Evolutionary conservation across 2,113 vertebrate species (phyloP).

Genomic region (Colistium nudipinnis): DNA sequence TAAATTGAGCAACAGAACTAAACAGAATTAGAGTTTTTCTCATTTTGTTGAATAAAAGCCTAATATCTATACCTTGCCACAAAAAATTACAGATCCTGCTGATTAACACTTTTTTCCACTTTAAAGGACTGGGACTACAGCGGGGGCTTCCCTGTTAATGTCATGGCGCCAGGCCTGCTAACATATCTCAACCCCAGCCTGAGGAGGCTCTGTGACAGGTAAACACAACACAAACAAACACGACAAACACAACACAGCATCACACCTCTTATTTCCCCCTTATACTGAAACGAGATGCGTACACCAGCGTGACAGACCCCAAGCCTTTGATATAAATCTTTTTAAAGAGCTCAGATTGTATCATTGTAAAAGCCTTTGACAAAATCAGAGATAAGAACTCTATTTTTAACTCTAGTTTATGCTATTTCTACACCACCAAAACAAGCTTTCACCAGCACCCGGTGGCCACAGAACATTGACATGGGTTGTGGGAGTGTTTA

Average conservation of each 20-base stretch:
- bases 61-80: neutral
- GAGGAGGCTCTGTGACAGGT: slow-evolving; percentile 78
- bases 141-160: slow-evolving; percentile 80
- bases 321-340: slow-evolving; percentile 16
- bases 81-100: neutral
- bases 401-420: slow-evolving; percentile 19
- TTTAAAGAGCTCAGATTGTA: slow-evolving; percentile 7
- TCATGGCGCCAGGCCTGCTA: slow-evolving; percentile 81
- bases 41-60: neutral
- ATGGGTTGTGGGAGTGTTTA: slow-evolving; percentile 45
- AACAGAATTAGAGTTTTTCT: neutral
- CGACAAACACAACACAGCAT: slow-evolving; percentile 26
- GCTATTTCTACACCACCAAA: slow-evolving; percentile 35
- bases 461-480: slow-evolving; percentile 39
- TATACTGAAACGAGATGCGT: neutral
- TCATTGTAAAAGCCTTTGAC: too few species aligned
- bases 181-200: slow-evolving; percentile 80
- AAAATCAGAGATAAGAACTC: slow-evolving; percentile 4
- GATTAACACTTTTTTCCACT: neutral
- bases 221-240: slow-evolving; percentile 36
- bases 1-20: too few species aligned
- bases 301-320: neutral
- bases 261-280: slow-evolving; percentile 1
- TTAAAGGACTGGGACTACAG: slow-evolving; percentile 81
- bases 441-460: slow-evolving; percentile 17